Evolutionary conservation across 2,797 vertebrate species (phyloP).

Genomic region (Sebastes diploproa): DNA sequence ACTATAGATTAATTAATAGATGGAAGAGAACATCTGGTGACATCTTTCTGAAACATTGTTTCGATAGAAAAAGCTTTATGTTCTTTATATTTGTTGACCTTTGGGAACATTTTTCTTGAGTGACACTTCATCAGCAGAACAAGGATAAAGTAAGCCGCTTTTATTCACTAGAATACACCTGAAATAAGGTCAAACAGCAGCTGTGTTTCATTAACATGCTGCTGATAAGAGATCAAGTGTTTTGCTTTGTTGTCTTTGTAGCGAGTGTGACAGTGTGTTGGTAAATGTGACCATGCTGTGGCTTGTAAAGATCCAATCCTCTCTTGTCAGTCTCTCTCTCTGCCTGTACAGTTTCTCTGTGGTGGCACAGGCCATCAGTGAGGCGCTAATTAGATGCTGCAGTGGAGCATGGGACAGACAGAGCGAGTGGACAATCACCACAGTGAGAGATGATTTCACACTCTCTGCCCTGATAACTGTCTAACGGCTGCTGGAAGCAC

Average conservation of each 20-base stretch:
- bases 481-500: conserved; percentile 58
- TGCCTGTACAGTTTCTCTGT: conserved; percentile 9
- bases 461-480: conserved; percentile 70
- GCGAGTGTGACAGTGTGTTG: not conserved
- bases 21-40: not conserved
- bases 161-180: not conserved
- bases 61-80: not conserved
- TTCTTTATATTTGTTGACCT: not conserved
- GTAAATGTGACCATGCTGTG: not conserved
- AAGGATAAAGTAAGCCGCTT: not conserved
- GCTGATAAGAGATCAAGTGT: not conserved
- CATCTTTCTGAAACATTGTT: not conserved
- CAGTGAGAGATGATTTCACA: conserved; percentile 77
- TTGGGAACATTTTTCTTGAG: not conserved
- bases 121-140: not conserved
- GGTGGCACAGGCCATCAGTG: conserved; percentile 49
- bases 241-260: not conserved
- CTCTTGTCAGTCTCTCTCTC: conserved; percentile 15
- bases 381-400: conserved; percentile 71
- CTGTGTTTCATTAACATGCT: not conserved
- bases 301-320: conserved; percentile 1
- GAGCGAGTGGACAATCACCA: conserved; percentile 63
- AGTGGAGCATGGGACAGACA: conserved; percentile 59
- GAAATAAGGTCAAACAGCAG: not conserved
- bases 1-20: not conserved